phyloP scores from a whole-genome alignment of 2,797 vertebrate species.

The Oryzias dopingdopingensis region DNA sequence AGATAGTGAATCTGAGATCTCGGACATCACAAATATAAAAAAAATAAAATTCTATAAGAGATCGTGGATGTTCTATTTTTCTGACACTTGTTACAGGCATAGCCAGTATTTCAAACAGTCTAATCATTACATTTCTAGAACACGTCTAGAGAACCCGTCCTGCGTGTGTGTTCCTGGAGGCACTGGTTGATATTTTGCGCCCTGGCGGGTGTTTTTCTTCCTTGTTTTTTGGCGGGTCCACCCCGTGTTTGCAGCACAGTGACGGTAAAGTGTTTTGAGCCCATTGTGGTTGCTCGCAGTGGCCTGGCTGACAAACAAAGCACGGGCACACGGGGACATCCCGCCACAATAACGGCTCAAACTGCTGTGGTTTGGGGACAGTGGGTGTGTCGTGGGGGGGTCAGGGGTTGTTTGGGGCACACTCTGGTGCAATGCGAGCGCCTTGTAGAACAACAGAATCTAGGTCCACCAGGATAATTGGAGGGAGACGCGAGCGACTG shows the following conservation, averaged over 20 bases:
- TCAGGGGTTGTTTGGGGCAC: constrained; percentile 65
- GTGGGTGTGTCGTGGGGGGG: constrained; percentile 23
- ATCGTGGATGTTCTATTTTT: too few species aligned
- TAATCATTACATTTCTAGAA: too few species aligned
- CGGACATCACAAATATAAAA: too few species aligned
- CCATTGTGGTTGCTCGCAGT: constrained; percentile 97
- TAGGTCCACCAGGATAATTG: constrained; percentile 82
- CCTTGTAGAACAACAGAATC: constrained; percentile 77
- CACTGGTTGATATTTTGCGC: background rate
- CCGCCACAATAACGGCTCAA: constrained; percentile 95
- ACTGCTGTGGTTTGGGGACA: constrained; percentile 72
- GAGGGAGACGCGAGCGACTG: constrained; percentile 86
- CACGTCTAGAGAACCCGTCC: too few species aligned
- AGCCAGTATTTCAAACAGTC: too few species aligned
- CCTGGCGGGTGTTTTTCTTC: constrained; percentile 16
- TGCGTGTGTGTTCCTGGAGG: background rate
- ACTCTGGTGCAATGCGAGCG: constrained; percentile 81
- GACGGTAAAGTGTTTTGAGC: constrained; percentile 98
- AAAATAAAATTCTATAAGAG: too few species aligned
- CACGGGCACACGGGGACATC: constrained; percentile 86
- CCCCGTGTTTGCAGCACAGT: constrained; percentile 71
- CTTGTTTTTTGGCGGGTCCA: constrained; percentile 71
- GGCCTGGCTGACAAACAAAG: constrained; percentile 89
- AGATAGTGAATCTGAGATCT: too few species aligned
- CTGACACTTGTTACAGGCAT: too few species aligned